A percentile compares a stretch with the other conserved stretches of the same genome.
Evolutionary conservation across 92 coral and sea anemone species (phyloP).

Genomic region (Parazoanthus darwini): DNA sequence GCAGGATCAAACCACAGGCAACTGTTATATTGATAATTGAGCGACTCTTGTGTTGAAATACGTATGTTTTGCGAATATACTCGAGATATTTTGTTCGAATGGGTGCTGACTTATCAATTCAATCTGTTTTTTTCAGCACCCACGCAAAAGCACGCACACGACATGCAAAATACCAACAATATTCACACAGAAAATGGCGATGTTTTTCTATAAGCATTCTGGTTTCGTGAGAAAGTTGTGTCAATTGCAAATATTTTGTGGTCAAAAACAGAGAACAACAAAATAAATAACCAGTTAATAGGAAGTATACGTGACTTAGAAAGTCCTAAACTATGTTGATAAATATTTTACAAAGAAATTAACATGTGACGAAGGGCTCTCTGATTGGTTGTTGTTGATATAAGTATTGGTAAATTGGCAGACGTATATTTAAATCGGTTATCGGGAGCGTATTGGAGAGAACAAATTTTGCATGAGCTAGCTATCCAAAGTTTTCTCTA

Average conservation of each 20-base stretch:
- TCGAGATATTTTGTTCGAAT: neutral
- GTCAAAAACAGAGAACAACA: neutral
- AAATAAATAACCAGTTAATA: too few relatives aligned
- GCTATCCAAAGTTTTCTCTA: too few relatives aligned
- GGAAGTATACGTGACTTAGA: neutral
- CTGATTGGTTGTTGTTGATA: neutral
- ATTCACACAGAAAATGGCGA: neutral
- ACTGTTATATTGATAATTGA: neutral
- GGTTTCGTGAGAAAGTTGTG: neutral
- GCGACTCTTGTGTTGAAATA: neutral
- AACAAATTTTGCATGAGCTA: neutral
- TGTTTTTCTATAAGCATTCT: too few relatives aligned
- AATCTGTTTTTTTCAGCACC: neutral
- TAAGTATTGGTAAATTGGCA: neutral
- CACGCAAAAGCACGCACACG: neutral
- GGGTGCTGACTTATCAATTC: too few relatives aligned
- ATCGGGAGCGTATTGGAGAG: neutral
- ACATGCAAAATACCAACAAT: neutral
- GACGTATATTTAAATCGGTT: neutral
- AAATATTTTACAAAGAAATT: too few relatives aligned
- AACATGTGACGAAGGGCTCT: neutral
- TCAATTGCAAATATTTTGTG: neutral
- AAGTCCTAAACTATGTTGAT: neutral
- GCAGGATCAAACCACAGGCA: neutral
- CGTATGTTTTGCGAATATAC: neutral